Base-by-base conservation (phyloP, 2,888 invertebrate species). In the Tubulanus polymorphus region DNA sequence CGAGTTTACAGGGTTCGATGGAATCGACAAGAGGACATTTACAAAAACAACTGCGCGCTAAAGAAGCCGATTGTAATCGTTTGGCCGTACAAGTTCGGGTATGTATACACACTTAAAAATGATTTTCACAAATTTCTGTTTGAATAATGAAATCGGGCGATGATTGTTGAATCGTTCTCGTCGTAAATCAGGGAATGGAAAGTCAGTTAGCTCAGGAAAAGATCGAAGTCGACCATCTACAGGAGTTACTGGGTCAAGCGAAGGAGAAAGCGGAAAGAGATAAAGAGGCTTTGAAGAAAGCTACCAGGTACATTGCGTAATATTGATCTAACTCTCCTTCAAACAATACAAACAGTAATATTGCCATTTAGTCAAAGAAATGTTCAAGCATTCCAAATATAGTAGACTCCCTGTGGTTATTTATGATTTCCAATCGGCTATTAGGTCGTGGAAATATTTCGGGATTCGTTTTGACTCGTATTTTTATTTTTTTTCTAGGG, bases 31-130 rank as follows among this genome's bases (percentile, higher is more conserved):
- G 74, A 46, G 77, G 67, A 8, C 78, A 78, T 54, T 66, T 78
- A 29, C 78, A 78, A 68, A 76, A 76, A 59, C 75, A 78, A 57
- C 69, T 78, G 52, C 61, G 74, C 23, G 68, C 68, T 51, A 76
- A 74, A 60, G 78, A 78, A 57, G 74, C 69, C 0, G 78, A 78
- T 64, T 74, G 75, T 56, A 78, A 77, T 67, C 57, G 76, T 51
- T 68, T 77, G 73, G 73, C 77, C n/a, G 77, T 77, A 6, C 78
- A 78, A 65, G 71, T 78, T n/a, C 51, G 73, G 67, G 76, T 76
- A 61, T 8, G 41, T 41, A 12, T n/a, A 10, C n/a, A n/a, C n/a
- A n/a, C n/a, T n/a, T n/a, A n/a, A n/a, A n/a, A n/a, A n/a, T n/a
- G n/a, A n/a, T n/a, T n/a, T n/a, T n/a, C n/a, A n/a, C n/a, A n/a